Conservation (phyloP, 1,140 invertebrate species). For the Ceratosolen fusciceps region DNA sequence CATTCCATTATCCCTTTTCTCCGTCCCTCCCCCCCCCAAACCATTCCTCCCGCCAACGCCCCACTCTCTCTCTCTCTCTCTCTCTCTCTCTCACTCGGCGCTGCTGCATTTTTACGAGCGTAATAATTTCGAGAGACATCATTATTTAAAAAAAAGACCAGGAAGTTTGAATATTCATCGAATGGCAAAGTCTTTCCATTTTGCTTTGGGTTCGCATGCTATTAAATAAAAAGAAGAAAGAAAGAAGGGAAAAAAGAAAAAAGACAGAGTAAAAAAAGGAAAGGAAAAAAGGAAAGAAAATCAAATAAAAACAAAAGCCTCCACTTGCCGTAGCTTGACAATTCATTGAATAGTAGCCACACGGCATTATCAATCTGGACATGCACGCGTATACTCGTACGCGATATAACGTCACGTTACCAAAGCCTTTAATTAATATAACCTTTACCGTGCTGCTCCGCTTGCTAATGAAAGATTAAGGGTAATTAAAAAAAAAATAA, state of each 20-base stretch:
- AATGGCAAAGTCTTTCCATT: constrained; percentile 53
- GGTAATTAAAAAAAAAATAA: too few species aligned
- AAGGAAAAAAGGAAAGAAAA: too few species aligned
- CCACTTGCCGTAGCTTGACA: not conserved
- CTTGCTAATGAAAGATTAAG: not conserved
- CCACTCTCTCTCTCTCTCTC: too few species aligned
- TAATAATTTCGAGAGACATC: constrained; percentile 56
- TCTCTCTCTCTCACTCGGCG: too few species aligned
- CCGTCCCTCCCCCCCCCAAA: not conserved
- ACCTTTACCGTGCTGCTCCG: not conserved
- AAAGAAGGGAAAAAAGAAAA: not conserved
- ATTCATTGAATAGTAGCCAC: constrained; percentile 4
- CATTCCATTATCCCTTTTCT: constrained; percentile 47
- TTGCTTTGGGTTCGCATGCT: constrained; percentile 55
- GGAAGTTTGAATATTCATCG: constrained; percentile 60
- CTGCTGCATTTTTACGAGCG: constrained; percentile 15
- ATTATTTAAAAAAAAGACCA: constrained; percentile 55
- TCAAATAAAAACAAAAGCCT: too few species aligned
- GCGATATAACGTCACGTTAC: constrained; percentile 13
- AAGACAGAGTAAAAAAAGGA: not conserved
- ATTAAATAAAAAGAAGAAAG: constrained; percentile 54
- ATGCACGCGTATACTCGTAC: not conserved
- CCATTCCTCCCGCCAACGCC: too few species aligned
- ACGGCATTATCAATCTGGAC: not conserved
- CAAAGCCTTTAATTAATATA: constrained; percentile 28